Conservation (phyloP, 1,140 invertebrate genomes). For the Pseudomyrmex pallidus region DNA sequence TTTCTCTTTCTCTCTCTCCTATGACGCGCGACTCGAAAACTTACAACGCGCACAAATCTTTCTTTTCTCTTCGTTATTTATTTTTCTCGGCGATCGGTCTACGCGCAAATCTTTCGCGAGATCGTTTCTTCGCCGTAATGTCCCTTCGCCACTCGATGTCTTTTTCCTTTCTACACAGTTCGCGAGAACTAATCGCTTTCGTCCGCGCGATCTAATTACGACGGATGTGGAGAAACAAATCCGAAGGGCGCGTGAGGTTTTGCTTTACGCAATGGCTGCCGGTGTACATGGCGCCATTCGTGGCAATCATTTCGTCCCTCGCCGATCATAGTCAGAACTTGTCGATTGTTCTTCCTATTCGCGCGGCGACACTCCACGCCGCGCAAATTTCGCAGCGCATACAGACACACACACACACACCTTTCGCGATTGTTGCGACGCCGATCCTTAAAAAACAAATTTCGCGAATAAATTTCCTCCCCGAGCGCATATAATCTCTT, state of each 20-base stretch:
- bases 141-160: not conserved
- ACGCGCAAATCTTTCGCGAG: not conserved
- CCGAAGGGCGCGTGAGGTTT: slow-evolving; percentile 56
- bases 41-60: slow-evolving; percentile 16
- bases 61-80: not conserved
- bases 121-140: not conserved
- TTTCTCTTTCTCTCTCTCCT: too few species aligned
- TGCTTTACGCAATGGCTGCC: slow-evolving; percentile 57
- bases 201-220: slow-evolving; percentile 15
- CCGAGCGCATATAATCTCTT: too few species aligned
- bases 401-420: too few species aligned
- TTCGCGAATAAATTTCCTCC: not conserved
- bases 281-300: slow-evolving; percentile 18
- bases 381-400: too few species aligned
- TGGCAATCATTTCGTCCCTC: not conserved
- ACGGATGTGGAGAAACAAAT: slow-evolving; percentile 36
- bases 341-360: not conserved
- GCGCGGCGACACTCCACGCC: not conserved
- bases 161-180: not conserved
- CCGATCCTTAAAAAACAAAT: too few species aligned
- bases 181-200: slow-evolving; percentile 12
- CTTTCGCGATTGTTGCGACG: too few species aligned
- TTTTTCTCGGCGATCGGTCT: not conserved
- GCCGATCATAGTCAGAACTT: not conserved
- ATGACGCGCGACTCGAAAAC: slow-evolving; percentile 26